Evolutionary conservation across 2,113 vertebrate genomes (phyloP).

Genomic region (Thunnus thynnus): DNA sequence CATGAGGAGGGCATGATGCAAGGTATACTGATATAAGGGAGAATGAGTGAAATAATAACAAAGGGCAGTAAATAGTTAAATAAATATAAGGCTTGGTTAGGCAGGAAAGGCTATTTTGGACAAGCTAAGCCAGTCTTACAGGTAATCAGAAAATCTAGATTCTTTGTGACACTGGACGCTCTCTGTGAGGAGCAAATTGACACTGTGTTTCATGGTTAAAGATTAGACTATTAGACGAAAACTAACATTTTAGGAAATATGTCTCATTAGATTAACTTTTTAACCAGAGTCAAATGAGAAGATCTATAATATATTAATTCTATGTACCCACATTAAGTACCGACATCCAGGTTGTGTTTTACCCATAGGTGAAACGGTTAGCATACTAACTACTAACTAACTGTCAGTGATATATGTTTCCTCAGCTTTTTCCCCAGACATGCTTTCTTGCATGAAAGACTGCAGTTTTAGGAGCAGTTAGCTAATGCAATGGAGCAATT

Average conservation of each 20-base stretch:
- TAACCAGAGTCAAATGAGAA: constrained; percentile 6
- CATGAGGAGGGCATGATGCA: constrained; percentile 24
- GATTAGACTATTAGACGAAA: constrained; percentile 6
- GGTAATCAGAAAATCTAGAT: constrained; percentile 34
- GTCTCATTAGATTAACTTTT: neutral
- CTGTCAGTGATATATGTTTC: too few relatives aligned
- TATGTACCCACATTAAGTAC: neutral
- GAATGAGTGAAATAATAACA: constrained; percentile 6
- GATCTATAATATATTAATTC: neutral
- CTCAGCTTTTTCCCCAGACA: neutral
- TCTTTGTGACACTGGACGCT: constrained; percentile 6
- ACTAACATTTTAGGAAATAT: constrained; percentile 12
- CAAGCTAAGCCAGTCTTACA: neutral
- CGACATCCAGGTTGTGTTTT: neutral
- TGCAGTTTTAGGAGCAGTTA: constrained; percentile 13
- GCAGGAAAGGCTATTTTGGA: constrained; percentile 1
- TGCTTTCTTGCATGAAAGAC: neutral
- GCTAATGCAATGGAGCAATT: too few relatives aligned
- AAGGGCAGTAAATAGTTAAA: constrained; percentile 1
- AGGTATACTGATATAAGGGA: constrained; percentile 27
- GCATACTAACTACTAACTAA: too few relatives aligned
- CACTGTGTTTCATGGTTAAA: neutral
- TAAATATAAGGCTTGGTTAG: neutral
- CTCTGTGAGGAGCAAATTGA: constrained; percentile 12
- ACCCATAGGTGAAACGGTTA: neutral